Percentiles rank a stretch among this genome's conserved stretches.
Evolutionary conservation across 2,888 invertebrate species (phyloP).

Genomic region (Leptopilina myrica): DNA sequence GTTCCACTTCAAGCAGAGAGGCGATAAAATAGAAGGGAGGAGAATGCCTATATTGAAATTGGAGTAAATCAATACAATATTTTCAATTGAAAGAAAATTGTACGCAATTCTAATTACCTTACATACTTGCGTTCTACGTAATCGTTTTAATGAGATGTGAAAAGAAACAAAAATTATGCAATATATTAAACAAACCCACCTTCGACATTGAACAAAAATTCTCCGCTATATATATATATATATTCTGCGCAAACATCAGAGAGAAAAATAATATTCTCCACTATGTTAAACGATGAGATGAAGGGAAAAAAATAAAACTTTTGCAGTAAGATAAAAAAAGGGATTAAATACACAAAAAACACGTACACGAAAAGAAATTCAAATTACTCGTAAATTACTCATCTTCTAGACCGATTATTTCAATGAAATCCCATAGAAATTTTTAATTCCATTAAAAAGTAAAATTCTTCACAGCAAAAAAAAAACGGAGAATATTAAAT

Average conservation of each 20-base stretch:
- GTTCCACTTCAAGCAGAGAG: not conserved
- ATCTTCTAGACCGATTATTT: too few relatives aligned
- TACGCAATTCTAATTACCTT: slow-evolving; percentile 26
- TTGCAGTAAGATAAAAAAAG: not conserved
- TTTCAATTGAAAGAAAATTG: not conserved
- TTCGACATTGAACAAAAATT: slow-evolving; percentile 22
- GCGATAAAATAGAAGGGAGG: not conserved
- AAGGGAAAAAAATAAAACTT: not conserved
- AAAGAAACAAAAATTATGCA: slow-evolving; percentile 33
- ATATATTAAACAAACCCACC: not conserved
- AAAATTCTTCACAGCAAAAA: too few relatives aligned
- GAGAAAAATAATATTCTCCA: not conserved
- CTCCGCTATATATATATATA: not conserved
- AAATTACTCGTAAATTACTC: too few relatives aligned
- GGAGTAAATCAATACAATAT: slow-evolving; percentile 15
- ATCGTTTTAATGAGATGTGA: slow-evolving; percentile 38
- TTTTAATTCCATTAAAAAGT: too few relatives aligned
- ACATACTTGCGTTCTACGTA: slow-evolving; percentile 24
- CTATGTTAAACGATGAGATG: not conserved
- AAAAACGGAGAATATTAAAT: too few relatives aligned
- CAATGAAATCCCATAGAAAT: too few relatives aligned
- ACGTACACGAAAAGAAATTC: too few relatives aligned
- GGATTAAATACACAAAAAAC: not conserved
- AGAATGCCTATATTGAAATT: slow-evolving; percentile 7
- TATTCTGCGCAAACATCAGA: not conserved